Base-by-base conservation (phyloP, 2,888 invertebrate genomes). In the Petrolisthes manimaculis region DNA sequence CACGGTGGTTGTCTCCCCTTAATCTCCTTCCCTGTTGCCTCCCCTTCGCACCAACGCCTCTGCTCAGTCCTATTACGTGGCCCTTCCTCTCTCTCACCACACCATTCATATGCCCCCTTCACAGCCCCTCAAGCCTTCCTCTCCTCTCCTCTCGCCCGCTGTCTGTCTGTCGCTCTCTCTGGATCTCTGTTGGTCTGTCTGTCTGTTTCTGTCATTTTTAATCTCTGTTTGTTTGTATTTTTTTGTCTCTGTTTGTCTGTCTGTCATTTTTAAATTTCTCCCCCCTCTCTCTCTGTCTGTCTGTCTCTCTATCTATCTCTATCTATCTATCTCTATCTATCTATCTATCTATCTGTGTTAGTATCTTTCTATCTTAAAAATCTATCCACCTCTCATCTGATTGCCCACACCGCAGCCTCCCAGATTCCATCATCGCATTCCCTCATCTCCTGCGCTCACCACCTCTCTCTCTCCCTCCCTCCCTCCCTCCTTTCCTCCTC, bases 21-120 rank as follows among this genome's bases (percentile, higher is more conserved):
- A 61, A 61, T 79, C 54, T 69, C 69, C 37, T 18, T 37, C 51
- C 14, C 71, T 51, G 37, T 53, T 3, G 0, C 78, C 78, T 78
- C 78, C 78, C 78, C 78, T 51, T 53, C 78, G 61, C 61, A 61
- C 61, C 61, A 61, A 18, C 61, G 61, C 61, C 61, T 18, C 61
- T 61, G 3, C 61, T 61, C 61, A 61, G 61, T 61, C 61, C 61
- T 18, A 12, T 61, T 61, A 61, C 61, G 61, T 61, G 61, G 61
- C 61, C 61, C 61, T 61, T 61, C 61, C 61, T 61, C 18, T 61
- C 61, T 12, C 61, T 18, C 9, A 9, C 61, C 61, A 9, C 61
- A 61, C 61, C 61, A 61, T 61, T 18, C 61, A 61, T 61, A 61
- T 61, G 61, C 61, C 12, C 18, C 61, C 61, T 18, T 61, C 18